Evolutionary conservation across 1,140 invertebrate species (phyloP).

Genomic region (Magallana gigas): DNA sequence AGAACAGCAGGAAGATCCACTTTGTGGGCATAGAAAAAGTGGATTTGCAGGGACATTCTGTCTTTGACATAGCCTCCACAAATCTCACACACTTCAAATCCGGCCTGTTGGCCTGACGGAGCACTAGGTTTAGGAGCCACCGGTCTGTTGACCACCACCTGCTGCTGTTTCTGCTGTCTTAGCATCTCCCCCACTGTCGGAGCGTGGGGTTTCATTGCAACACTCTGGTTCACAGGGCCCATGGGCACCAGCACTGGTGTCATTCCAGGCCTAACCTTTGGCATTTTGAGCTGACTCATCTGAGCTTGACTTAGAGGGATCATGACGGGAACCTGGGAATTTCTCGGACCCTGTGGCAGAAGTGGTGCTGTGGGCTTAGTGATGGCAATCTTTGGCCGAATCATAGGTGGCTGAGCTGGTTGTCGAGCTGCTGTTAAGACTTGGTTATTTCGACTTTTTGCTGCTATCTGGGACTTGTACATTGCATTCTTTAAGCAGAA

Average conservation of each 20-base stretch:
- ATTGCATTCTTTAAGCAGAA: constrained; percentile 71
- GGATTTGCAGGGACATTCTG: constrained; percentile 74
- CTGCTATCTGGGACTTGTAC: constrained; percentile 63
- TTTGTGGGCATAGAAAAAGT: constrained; percentile 77
- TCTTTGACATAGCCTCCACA: constrained; percentile 78
- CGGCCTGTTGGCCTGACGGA: constrained; percentile 51
- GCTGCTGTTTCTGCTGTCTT: constrained; percentile 31
- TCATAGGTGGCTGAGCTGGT: constrained; percentile 1
- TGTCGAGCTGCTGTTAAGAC: background rate
- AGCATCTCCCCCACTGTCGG: constrained; percentile 38
- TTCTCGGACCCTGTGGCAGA: background rate
- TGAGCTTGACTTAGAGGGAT: constrained; percentile 10
- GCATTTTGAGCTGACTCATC: background rate
- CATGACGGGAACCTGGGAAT: constrained; percentile 10
- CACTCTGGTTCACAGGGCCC: background rate
- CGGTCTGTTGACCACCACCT: background rate
- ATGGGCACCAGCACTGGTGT: constrained; percentile 1
- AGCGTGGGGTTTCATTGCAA: background rate
- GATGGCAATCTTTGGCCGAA: constrained; percentile 18
- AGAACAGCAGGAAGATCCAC: constrained; percentile 73
- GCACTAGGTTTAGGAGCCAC: background rate
- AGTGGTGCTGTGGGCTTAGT: constrained; percentile 1
- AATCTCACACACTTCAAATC: constrained; percentile 77
- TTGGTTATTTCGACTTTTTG: constrained; percentile 12
- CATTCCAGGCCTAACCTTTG: background rate